Base-by-base conservation (phyloP, 2,797 vertebrate genomes). In the Karalla daura region DNA sequence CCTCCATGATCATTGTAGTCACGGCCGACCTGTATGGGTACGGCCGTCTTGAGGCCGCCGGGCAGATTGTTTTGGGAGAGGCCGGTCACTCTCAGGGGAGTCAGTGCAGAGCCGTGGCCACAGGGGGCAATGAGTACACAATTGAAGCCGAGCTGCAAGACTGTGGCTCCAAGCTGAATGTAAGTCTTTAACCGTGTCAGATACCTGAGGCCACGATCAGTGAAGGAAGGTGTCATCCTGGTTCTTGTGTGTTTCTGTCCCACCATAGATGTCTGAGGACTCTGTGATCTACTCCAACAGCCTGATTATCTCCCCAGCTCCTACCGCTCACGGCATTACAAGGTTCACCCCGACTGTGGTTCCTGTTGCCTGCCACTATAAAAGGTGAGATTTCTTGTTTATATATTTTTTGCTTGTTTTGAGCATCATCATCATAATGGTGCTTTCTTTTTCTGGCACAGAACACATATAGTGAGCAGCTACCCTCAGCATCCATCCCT, bases 281-380 rank as follows among this genome's bases (percentile, higher is more conserved):
- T 66, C 17, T 1, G 17, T 87, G 44, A 79, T 70, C 39, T 88
- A 89, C 74, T 80, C 84, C 1, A 88, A 88, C 74, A 41, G 73
- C 30, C 46, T 88, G 75, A 30, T 58, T 0, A 27, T 80, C 44
- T 71, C 53, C 0, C 83, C 80, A n/a, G 23, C 27, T 37, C 24
- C 24, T 20, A 14, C 27, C 13, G 23, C 32, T 12, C 52, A 35
- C 2, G 61, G 54, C 30, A 80, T 86, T 7, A 78, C 32, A 5
- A 86, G 83, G 49, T 24, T 2, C 12, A 4, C 6, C 12, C 21
- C 9, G 3, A 41, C 58, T 50, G 67, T 56, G 0, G 55, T 88
- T 4, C 76, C 80, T 2, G 80, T 90, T 47, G 83, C 84, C 63
- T 89, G 89, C 27, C 51, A 64, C 46, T 89, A 85, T 50, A 73